A percentile compares a stretch with the other conserved stretches of the same genome.
Evolutionary conservation across 2,797 vertebrate genomes (phyloP).

Genomic region (Myotis daubentonii): DNA sequence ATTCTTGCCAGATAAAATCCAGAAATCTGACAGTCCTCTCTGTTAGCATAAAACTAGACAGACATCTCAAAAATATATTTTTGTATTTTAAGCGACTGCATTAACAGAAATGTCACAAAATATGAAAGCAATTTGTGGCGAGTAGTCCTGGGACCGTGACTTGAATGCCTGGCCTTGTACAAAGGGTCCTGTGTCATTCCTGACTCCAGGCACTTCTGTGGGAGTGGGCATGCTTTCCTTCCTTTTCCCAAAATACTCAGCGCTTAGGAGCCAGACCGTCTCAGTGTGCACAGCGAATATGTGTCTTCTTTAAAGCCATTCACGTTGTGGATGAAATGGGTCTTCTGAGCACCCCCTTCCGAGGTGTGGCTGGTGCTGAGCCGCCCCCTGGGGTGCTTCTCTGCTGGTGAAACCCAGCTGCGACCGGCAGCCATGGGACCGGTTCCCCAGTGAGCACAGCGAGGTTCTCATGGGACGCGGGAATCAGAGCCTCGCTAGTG

Average conservation of each 20-base stretch:
- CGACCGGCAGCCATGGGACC: background rate
- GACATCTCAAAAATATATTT: background rate
- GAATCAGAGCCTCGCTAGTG: background rate
- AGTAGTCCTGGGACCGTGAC: background rate
- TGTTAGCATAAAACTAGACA: background rate
- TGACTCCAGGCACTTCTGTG: background rate
- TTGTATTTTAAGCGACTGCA: background rate
- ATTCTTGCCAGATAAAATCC: background rate
- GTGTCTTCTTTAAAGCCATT: background rate
- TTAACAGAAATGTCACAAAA: background rate
- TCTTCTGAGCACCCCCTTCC: background rate
- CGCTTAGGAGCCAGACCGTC: background rate
- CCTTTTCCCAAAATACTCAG: background rate
- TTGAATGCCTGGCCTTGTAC: background rate
- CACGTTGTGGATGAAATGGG: slow-evolving; percentile 45
- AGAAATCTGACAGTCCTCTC: background rate
- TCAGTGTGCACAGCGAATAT: background rate
- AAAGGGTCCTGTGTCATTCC: background rate
- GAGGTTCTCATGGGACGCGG: background rate
- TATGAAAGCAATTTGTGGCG: background rate
- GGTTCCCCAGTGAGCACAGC: background rate
- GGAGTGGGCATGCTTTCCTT: background rate
- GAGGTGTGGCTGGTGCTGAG: background rate
- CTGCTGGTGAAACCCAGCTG: background rate
- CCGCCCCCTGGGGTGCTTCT: background rate